Base-by-base conservation (phyloP, 2,113 vertebrate genomes). In the Hemibagrus wyckioides region DNA sequence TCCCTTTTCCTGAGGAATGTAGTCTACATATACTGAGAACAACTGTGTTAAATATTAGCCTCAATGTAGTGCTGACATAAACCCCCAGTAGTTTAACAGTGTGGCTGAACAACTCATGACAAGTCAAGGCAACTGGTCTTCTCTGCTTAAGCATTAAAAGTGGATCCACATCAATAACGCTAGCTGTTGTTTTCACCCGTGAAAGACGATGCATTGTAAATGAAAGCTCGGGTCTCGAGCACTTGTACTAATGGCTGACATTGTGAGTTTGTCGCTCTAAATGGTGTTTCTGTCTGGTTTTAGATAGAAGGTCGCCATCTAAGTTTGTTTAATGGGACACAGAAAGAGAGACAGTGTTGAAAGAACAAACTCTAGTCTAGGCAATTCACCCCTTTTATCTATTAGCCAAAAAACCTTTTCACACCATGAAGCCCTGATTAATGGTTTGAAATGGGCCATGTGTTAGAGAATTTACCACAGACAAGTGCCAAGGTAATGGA, bases 361-460 rank as follows among this genome's bases (percentile, higher is more conserved):
- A 63, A 71, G 30, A 39, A 56, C 82, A 50, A 75, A 86, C 59
- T 85, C n/a, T 81, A 86, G 59, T 56, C 57, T 61, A 30, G 65
- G 52, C 89, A 91, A 92, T 90, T 86, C 80, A 88, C 82, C 81
- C 76, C 81, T 88, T 82, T 88, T 88, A 88, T 89, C 85, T 90
- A 90, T 89, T 88, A 85, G 71, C 81, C 79, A 73, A 89, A 90
- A 87, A 90, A 86, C 84, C 84, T 84, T 89, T 90, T 90, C 87
- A 88, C 77, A 17, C 56, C 57, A 56, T 28, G n/a, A 89, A 88
- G 80, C 76, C 79, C 61, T 88, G 89, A 86, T 90, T 86, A 89
- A 90, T 87, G 44, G 63, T 85, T 82, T n/a, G 54, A 82, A 87
- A 84, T 89, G 57, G 33, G 80, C 36, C 71, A 73, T 50, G 50